These are phyloP conservation scores for Chaetoderma sp. DNA, from an alignment of 2,888 invertebrate species.

Conservation along the genomic window DNA sequence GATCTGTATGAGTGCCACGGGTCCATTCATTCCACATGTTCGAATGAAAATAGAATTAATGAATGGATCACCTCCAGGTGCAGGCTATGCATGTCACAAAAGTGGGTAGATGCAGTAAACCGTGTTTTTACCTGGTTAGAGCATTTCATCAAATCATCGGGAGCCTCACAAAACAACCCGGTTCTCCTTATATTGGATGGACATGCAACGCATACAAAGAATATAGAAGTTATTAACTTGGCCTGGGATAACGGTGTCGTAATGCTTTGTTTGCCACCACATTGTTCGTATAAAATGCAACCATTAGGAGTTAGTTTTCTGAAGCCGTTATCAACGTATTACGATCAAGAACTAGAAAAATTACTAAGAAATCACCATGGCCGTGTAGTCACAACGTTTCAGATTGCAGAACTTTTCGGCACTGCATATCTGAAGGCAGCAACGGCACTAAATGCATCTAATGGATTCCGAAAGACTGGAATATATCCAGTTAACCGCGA, in stretches of 20 bases:
- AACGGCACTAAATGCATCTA: too few relatives aligned
- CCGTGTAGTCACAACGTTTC: not conserved
- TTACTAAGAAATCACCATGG: too few relatives aligned
- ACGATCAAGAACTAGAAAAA: not conserved
- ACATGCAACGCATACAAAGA: not conserved
- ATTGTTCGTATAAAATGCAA: constrained; percentile 8
- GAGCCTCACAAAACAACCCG: not conserved
- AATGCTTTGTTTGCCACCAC: too few relatives aligned
- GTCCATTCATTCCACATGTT: not conserved
- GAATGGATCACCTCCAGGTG: too few relatives aligned
- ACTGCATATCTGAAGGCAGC: too few relatives aligned
- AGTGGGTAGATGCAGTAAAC: not conserved
- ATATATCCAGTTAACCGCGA: too few relatives aligned
- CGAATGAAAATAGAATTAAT: too few relatives aligned
- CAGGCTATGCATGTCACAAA: not conserved
- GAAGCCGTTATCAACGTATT: not conserved
- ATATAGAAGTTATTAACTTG: too few relatives aligned
- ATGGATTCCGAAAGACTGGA: too few relatives aligned
- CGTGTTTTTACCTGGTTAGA: constrained; percentile 4
- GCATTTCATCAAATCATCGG: not conserved
- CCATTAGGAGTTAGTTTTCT: not conserved
- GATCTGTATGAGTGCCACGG: not conserved
- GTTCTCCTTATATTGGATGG: not conserved
- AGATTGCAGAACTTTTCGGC: too few relatives aligned
- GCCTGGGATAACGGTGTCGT: too few relatives aligned